Evolutionary conservation across 30 jellyfish, hydroid and myxozoan genomes (phyloP).

Genomic region (Turritopsis rubra): DNA sequence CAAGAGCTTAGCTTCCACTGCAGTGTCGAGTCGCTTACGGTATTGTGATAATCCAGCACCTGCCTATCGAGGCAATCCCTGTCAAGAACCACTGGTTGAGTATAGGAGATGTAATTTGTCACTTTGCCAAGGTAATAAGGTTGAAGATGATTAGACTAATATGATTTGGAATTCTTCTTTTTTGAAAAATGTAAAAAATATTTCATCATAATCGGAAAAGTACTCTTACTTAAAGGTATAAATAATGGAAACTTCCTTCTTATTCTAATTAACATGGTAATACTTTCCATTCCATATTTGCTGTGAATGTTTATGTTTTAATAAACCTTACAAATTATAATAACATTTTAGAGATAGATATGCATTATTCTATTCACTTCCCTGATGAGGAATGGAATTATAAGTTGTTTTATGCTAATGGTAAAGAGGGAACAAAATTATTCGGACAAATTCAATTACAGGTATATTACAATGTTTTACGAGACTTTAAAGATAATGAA

Average conservation of each 20-base stretch:
- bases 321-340: not conserved
- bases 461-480: not conserved
- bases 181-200: no score
- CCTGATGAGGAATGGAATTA: conserved; percentile 15
- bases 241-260: no score
- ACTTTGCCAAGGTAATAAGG: not conserved
- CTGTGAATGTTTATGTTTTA: not conserved
- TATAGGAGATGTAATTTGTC: not conserved
- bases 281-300: no score
- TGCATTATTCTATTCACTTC: conserved; percentile 4
- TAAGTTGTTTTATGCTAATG: not conserved
- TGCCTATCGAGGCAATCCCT: not conserved
- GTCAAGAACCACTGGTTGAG: not conserved
- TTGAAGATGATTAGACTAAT: no score
- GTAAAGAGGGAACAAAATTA: not conserved
- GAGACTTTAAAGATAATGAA: no score
- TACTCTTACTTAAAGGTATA: no score
- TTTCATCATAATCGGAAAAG: no score
- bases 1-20: not conserved
- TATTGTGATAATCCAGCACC: conserved; percentile 7
- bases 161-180: no score
- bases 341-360: not conserved
- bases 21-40: not conserved
- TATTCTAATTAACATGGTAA: no score
- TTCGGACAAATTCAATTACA: not conserved